Base-by-base conservation (phyloP, 2,888 invertebrate species). In the Mimas tiliae region DNA sequence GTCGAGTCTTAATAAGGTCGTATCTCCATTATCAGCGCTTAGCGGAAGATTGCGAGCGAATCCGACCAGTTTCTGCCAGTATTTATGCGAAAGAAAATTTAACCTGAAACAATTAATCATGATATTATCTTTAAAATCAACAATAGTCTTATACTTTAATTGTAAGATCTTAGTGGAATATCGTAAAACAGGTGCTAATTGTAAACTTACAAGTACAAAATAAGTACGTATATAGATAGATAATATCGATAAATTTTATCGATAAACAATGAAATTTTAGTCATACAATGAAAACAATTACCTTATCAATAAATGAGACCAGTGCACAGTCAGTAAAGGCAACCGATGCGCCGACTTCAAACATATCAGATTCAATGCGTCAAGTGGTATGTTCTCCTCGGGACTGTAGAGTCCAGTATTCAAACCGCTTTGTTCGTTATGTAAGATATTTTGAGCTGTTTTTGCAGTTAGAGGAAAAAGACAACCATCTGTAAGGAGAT, bases 251-350 rank as follows among this genome's bases (percentile, higher is more conserved):
- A 38, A 38, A 38, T 6, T 47, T 14, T 63, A 47, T 6, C 33
- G 12, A 34, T 12, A n/a, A n/a, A n/a, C 27, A 27, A 38, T 38
- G n/a, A 7, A 2, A n/a, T 14, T 7, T 14, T 6, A 63, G 11
- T 50, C 27, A 27, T 63, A 8, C 8, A 52, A 38, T 1, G 14
- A 51, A 51, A 42, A 52, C 11, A 69, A 64, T 70, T 71, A 89
- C 90, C 90, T 81, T 67, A 96, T 96, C 74, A 97, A 91, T 51
- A 97, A 87, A 85, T 97, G 96, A 65, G 96, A 96, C 97, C 97
- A 98, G 74, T 97, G 96, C 65, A 96, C 94, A 4, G 96, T 95
- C 58, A 97, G 86, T 65, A 96, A 84, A 0, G 97, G 97, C 74
- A 97, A 83, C 6, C 95, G 88, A 8, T 97, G 96, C 71, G 95